A percentile compares a stretch with the other conserved stretches of the same genome.
Evolutionary conservation across 2,797 vertebrate species (phyloP).

Genomic region (Staurois parvus): DNA sequence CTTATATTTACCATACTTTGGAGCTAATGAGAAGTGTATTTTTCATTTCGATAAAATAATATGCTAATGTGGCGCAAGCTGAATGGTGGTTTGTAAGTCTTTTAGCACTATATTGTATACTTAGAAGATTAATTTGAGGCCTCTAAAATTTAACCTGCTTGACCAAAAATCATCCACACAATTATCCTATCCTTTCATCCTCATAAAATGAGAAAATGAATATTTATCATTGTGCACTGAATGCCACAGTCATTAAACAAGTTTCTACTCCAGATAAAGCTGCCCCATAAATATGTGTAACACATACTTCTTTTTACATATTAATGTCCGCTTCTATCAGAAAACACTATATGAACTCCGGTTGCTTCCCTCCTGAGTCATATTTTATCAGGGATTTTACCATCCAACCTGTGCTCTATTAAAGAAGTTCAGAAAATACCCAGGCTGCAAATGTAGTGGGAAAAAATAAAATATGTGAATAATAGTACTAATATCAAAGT

Average conservation of each 20-base stretch:
- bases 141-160: background rate
- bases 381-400: constrained; percentile 81
- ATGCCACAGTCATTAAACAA: constrained; percentile 79
- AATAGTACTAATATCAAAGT: too few relatives aligned
- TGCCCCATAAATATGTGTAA: constrained; percentile 83
- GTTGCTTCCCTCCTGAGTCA: constrained; percentile 76
- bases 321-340: constrained; percentile 87
- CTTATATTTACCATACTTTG: too few relatives aligned
- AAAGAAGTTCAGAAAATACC: constrained; percentile 53
- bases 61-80: too few relatives aligned
- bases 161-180: constrained; percentile 70
- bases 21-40: too few relatives aligned
- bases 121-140: background rate
- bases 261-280: constrained; percentile 79
- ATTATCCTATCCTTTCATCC: constrained; percentile 78
- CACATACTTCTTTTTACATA: constrained; percentile 87
- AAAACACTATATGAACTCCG: constrained; percentile 84
- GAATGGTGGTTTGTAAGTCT: too few relatives aligned
- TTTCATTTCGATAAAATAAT: too few relatives aligned
- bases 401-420: constrained; percentile 78
- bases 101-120: too few relatives aligned
- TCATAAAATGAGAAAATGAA: constrained; percentile 77
- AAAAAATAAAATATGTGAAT: too few relatives aligned
- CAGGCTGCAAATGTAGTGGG: too few relatives aligned
- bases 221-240: constrained; percentile 75